phyloP scores from a whole-genome alignment of 1,140 invertebrate species.

The Mactra quadrangularis region DNA sequence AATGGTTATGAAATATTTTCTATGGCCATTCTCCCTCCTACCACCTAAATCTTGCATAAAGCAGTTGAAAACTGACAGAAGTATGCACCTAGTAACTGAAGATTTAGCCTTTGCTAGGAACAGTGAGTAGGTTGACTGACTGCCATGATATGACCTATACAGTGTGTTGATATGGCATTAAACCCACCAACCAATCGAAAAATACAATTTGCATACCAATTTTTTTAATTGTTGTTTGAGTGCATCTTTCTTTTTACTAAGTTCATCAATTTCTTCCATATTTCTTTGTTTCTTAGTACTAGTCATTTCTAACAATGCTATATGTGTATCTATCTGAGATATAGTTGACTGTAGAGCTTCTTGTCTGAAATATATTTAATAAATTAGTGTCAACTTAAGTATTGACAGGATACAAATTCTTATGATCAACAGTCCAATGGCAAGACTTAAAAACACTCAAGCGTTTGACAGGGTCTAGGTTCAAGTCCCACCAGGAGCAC shows the following conservation, averaged over 20 bases:
- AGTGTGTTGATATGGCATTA: no score
- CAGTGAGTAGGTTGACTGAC: no score
- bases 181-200: no score
- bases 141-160: no score
- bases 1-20: no score
- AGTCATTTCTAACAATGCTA: conserved; percentile 92
- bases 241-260: conserved; percentile 82
- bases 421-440: not conserved
- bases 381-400: not conserved
- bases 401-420: not conserved
- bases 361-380: conserved; percentile 86
- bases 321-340: conserved; percentile 93
- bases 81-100: no score
- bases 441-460: not conserved
- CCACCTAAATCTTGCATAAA: no score
- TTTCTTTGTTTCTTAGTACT: conserved; percentile 85
- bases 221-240: conserved; percentile 82
- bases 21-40: no score
- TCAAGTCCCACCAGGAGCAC: no score
- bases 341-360: conserved; percentile 92
- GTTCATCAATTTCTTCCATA: conserved; percentile 80
- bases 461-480: not conserved
- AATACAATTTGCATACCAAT: conserved; percentile 78
- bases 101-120: no score
- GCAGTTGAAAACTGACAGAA: no score